A percentile compares a stretch with the other conserved stretches of the same genome.
These are phyloP conservation scores for Oopsacas minuta DNA, from an alignment of 37 sponge, comb jelly and placozoan genomes.

Conservation along the genomic window DNA sequence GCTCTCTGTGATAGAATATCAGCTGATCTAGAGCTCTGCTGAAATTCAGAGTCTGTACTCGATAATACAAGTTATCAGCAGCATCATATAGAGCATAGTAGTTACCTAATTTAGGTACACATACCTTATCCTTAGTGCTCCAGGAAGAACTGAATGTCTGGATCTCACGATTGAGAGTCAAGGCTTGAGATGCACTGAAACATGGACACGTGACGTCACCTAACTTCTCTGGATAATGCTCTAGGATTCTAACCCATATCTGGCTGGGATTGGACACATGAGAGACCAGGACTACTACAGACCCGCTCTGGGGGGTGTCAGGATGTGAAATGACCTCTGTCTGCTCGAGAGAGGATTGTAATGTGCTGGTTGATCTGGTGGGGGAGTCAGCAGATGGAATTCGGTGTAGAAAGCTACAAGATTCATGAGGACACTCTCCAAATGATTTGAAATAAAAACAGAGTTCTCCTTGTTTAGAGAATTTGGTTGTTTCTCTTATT, in stretches of 20 bases:
- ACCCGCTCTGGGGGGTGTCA: not conserved
- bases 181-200: slow-evolving; percentile 10
- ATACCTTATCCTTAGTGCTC: not conserved
- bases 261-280: slow-evolving; percentile 21
- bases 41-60: slow-evolving; percentile 39
- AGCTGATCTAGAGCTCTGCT: not conserved
- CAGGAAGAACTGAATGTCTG: not conserved
- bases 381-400: not conserved
- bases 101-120: not conserved
- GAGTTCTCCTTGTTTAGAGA: slow-evolving; percentile 23
- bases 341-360: not conserved
- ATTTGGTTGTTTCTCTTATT: not conserved
- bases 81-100: slow-evolving; percentile 25
- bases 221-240: slow-evolving; percentile 31
- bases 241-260: slow-evolving; percentile 46
- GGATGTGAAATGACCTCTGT: not conserved
- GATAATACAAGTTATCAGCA: slow-evolving; percentile 26
- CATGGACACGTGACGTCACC: slow-evolving; percentile 12
- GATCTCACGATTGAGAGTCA: not conserved
- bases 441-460: slow-evolving; percentile 54
- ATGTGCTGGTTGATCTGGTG: not conserved
- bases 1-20: not conserved
- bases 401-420: not conserved
- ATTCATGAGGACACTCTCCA: slow-evolving; percentile 37
- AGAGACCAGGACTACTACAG: not conserved